Conservation (phyloP, 2,888 invertebrate species). For the Zaprionus bogoriensis region DNA sequence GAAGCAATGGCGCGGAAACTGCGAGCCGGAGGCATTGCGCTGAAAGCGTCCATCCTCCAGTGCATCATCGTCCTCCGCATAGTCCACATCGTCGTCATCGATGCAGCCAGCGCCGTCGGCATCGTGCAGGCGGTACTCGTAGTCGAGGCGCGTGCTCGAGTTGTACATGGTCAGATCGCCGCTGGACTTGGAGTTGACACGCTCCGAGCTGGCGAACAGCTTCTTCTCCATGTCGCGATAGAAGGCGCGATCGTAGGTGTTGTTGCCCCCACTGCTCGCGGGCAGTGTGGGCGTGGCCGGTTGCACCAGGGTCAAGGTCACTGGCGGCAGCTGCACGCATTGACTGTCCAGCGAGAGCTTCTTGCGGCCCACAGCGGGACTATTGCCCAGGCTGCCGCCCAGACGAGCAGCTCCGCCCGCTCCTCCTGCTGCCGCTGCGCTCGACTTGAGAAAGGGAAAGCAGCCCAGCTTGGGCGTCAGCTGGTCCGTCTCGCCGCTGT, state of each 20-base stretch:
- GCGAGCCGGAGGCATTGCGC: conserved; percentile 81
- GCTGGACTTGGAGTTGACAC: conserved; percentile 82
- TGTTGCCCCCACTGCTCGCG: conserved; percentile 66
- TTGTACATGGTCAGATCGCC: conserved; percentile 82
- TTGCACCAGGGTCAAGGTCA: not conserved
- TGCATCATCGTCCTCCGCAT: conserved; percentile 29
- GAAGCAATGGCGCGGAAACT: conserved; percentile 82
- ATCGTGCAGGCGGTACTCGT: too few relatives aligned
- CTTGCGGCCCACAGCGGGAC: conserved; percentile 79
- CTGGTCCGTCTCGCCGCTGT: conserved; percentile 70
- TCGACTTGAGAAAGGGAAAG: conserved; percentile 75
- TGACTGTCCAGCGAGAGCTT: conserved; percentile 82
- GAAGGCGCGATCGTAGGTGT: conserved; percentile 82
- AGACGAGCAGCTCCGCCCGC: conserved; percentile 12
- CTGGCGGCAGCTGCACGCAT: conserved; percentile 14
- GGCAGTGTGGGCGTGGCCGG: not conserved
- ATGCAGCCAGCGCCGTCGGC: conserved; percentile 25
- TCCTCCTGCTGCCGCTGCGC: not conserved
- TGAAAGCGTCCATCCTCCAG: conserved; percentile 69
- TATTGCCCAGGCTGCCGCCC: conserved; percentile 75
- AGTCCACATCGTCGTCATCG: conserved; percentile 26
- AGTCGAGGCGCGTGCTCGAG: conserved; percentile 64
- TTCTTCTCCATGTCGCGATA: conserved; percentile 78
- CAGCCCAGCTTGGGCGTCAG: conserved; percentile 75
- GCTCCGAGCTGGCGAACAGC: conserved; percentile 78